Conservation (phyloP, 30 jellyfish, hydroid and myxozoan species). For the Aurelia sp. region DNA sequence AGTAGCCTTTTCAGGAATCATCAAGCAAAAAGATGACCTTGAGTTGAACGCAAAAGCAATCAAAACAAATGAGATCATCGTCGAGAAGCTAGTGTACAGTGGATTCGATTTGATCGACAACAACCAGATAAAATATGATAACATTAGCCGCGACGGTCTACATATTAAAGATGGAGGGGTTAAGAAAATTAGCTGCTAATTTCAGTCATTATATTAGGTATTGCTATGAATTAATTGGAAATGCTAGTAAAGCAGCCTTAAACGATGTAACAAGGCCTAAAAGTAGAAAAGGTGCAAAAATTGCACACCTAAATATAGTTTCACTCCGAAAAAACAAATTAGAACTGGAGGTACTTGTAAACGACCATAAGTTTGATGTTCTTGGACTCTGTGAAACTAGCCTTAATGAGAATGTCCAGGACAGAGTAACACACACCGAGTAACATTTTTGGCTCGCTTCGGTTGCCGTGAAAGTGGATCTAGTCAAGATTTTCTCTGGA, state of each 20-base stretch:
- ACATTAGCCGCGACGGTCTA: background rate
- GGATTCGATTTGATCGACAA: slow-evolving; percentile 6
- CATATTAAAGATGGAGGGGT: slow-evolving; percentile 1
- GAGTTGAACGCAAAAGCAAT: slow-evolving; percentile 17
- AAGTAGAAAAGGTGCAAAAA: slow-evolving; percentile 14
- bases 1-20: slow-evolving; percentile 12
- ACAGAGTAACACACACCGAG: no score
- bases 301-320: slow-evolving; percentile 16
- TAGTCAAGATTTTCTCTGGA: no score
- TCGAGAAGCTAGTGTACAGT: slow-evolving; percentile 17
- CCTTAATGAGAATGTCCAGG: background rate
- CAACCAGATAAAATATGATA: no score
- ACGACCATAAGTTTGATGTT: background rate
- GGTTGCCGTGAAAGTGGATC: no score
- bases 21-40: slow-evolving; percentile 15
- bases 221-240: background rate
- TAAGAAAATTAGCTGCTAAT: background rate
- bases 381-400: background rate
- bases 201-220: slow-evolving; percentile 2
- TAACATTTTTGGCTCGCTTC: no score
- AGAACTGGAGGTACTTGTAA: background rate
- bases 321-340: slow-evolving; percentile 8
- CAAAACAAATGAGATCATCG: slow-evolving; percentile 6
- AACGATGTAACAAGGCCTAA: background rate
- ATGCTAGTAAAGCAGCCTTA: background rate